phyloP scores from a whole-genome alignment of 2,888 invertebrate species.

The Ectropis crepuscularia region DNA sequence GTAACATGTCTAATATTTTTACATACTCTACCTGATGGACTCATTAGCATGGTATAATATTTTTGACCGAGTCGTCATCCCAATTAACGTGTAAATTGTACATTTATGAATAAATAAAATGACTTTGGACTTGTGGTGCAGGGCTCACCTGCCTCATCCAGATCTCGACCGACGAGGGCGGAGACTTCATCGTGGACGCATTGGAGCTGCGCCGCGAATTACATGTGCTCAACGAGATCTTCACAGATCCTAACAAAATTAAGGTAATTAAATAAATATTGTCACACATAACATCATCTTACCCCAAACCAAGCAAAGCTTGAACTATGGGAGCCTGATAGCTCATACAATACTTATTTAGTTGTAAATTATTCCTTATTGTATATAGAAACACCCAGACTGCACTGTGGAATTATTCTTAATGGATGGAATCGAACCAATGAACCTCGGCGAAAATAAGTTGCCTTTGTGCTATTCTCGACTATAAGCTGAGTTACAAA shows the following conservation, averaged over 20 bases:
- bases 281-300: too few relatives aligned
- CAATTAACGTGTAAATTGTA: not conserved
- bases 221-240: constrained; percentile 92
- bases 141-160: constrained; percentile 97
- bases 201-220: constrained; percentile 93
- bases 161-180: constrained; percentile 90
- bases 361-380: too few relatives aligned
- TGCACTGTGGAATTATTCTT: not conserved
- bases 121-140: constrained; percentile 41
- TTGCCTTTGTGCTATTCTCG: too few relatives aligned
- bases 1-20: too few relatives aligned
- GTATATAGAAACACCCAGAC: not conserved
- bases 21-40: not conserved
- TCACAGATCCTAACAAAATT: constrained; percentile 94
- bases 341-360: too few relatives aligned
- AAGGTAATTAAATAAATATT: constrained; percentile 87
- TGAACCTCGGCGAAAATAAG: not conserved
- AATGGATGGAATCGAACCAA: not conserved
- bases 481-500: too few relatives aligned
- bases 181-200: constrained; percentile 96
- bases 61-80: not conserved
- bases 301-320: too few relatives aligned
- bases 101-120: not conserved
- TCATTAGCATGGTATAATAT: not conserved
- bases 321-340: too few relatives aligned